Base-by-base conservation (phyloP, 2,888 invertebrate genomes). In the Heliconius sara region DNA sequence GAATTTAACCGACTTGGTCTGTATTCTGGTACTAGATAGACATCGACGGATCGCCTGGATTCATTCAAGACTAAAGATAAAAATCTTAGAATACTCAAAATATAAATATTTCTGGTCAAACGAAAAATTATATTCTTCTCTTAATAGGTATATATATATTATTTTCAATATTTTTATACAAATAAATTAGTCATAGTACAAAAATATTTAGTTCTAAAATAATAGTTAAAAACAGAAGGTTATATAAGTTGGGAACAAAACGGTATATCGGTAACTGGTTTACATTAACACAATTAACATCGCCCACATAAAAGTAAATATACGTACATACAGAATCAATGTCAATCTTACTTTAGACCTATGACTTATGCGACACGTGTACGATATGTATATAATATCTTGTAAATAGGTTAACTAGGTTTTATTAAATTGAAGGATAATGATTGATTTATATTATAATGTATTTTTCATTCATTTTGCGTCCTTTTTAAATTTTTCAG, bases 221-320 rank as follows among this genome's bases (percentile, higher is more conserved):
- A 60, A 57, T 13, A 70, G 16, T 68, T 25, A 70, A 47, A 70
- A 16, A 47, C 2, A n/a, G 43, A 39, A 47, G 12, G 39, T 73
- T 67, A 78, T 75, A 16, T 75, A 52, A 68, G 73, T 68, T 60
- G 34, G 68, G 57, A 63, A 70, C 63, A 47, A 68, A 73, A 27
- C 25, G 30, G 27, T 39, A 16, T 47, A 30, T 68, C 73, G n/a
- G 43, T 79, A 77, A 77, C 30, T 74, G 80, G 80, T 75, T 77
- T 80, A 75, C 52, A 78, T 75, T 80, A 80, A 80, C 77, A 71
- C 65, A 52, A 71, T 80, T 80, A 80, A 60, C 68, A 19, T 39
- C 67, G 60, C 63, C 74, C 60, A 75, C 75, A 57, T 52, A 52
- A 19, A 6, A 47, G 2, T 47, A 16, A 47, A 5, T 47, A 65